Evolutionary conservation across 2,113 vertebrate genomes (phyloP).

Genomic region (Toxotes chatareus): DNA sequence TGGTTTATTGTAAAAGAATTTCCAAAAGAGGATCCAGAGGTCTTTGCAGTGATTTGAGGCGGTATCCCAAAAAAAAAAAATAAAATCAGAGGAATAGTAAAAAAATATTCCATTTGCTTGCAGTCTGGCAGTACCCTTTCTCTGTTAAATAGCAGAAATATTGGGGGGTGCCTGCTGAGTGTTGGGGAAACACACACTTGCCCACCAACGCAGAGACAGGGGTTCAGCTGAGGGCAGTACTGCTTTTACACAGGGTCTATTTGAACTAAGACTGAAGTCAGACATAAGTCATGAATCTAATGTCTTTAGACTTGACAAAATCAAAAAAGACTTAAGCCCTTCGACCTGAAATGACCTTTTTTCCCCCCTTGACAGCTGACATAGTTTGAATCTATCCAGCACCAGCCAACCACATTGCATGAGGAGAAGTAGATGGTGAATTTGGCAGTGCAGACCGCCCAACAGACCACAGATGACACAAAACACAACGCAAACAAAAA

Average conservation of each 20-base stretch:
- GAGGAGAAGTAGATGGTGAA: not conserved
- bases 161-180: not conserved
- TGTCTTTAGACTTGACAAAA: not conserved
- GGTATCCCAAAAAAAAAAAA: conserved; percentile 5
- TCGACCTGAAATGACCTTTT: conserved; percentile 17
- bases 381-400: not conserved
- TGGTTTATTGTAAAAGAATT: conserved; percentile 39
- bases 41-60: conserved; percentile 40
- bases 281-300: not conserved
- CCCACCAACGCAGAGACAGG: conserved; percentile 22
- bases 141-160: conserved; percentile 30
- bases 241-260: conserved; percentile 12
- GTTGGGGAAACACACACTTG: not conserved
- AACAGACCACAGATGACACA: not conserved
- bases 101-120: conserved; percentile 33
- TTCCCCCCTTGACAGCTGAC: not conserved
- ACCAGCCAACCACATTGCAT: not conserved
- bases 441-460: not conserved
- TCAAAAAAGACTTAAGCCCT: not conserved
- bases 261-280: not conserved
- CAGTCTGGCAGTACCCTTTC: conserved; percentile 13
- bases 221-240: conserved; percentile 41
- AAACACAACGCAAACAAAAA: conserved; percentile 1
- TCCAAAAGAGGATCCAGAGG: conserved; percentile 45
- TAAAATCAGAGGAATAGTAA: not conserved